Base-by-base conservation (phyloP, 2,113 vertebrate genomes). In the Accipiter cooperii region DNA sequence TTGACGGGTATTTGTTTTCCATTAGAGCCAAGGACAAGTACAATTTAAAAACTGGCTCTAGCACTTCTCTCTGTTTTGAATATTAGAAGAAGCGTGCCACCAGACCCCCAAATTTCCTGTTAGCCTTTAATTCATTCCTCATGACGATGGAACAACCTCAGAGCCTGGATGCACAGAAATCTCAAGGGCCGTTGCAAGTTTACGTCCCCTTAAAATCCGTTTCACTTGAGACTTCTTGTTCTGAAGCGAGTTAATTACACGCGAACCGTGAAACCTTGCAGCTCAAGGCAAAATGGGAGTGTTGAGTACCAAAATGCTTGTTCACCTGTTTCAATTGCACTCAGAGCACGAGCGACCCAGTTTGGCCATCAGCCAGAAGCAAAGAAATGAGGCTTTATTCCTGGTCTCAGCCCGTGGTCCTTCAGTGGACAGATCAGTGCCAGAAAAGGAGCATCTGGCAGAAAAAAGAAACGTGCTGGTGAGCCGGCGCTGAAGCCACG, bases 301-400 rank as follows among this genome's bases (percentile, higher is more conserved):
- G 20, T 16, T n/a, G 42, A 87, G 51, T 12, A 44, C 42, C 3
- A 2, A 68, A 92, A 44, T 11, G 17, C 29, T n/a, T 17, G 16
- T 46, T 78, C 33, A 34, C 42, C 29, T 71, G 46, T 12, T 76
- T 33, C 9, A 80, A 68, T 4, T 54, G 28, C 36, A 36, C 33
- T 51, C 28, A 38, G 16, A 34, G 28, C 7, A 4, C 36, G 69
- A 81, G 42, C 0, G 1, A 74, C 13, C 20, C 3, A 11, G 21
- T 34, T 52, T 11, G 77, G 22, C 65, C 16, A 42, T n/a, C 81
- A 66, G 31, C 9, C 42, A 79, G 63, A 26, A 70, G 14, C 13
- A 63, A 82, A 66, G 17, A 71, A 49, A 84, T 8, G 11, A 58
- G 8, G 46, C 6, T 79, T 74, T 65, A 80, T 49, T 91, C 33